Base-by-base conservation (phyloP, 2,888 invertebrate species). In the Drosophila nr. perissopoda region DNA sequence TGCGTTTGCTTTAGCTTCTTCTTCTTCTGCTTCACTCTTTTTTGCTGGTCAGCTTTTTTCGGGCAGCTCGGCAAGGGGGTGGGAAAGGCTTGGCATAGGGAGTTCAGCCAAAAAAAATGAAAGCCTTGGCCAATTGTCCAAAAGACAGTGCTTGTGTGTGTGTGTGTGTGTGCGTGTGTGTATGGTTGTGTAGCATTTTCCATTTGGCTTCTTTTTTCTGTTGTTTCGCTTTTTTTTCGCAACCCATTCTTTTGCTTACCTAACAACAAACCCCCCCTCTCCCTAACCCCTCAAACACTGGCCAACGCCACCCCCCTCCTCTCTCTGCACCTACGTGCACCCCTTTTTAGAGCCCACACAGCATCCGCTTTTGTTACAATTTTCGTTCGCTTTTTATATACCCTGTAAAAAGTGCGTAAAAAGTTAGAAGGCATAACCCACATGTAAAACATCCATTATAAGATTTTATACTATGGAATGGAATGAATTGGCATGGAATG, bases 21-120 rank as follows among this genome's bases (percentile, higher is more conserved):
- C 36, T 70, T 46, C 27, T 57, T 21, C 63, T 18, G 4, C 29
- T 48, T 27, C 33, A 42, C 34, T 56, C 25, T 52, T 52, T 62
- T 27, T 29, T 90, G 90, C 90, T 85, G 85, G 85, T 85, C 85
- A 85, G 85, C 85, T 85, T 85, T 85, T 85, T 89, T 90, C 46
- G 8, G 46, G 90, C 85, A 85, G 78, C 86, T 89, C 75, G 60
- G 77, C 74, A 80, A 82, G 7, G 21, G 36, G 29, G 29, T 36
- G 60, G 34, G 60, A 27, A 0, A 42, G 42, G 29, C 25, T 25
- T 18, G 27, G 36, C 13, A 69, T 53, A 68, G 61, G 61, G 53
- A 68, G 31, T 31, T 71, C 56, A 40, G 33, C 62, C 21, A 25
- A 51, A 69, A 64, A 36, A 57, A 70, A 62, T 81, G 64, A 42